Evolutionary conservation across 2,888 invertebrate genomes (phyloP).

Genomic region (Ochropleura leucogaster): DNA sequence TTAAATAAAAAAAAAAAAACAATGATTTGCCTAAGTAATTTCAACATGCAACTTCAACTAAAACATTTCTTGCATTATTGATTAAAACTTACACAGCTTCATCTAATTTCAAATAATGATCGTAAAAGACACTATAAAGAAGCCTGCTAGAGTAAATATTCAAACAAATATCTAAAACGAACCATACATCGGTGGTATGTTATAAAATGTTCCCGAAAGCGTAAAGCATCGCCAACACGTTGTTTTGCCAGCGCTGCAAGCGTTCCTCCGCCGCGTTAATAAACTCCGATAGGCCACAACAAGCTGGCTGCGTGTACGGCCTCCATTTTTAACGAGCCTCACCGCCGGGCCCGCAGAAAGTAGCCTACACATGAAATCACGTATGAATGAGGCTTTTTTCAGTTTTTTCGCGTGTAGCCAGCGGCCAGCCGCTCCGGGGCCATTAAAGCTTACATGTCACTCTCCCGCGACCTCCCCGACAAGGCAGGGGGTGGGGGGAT

Average conservation of each 20-base stretch:
- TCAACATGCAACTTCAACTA: not conserved
- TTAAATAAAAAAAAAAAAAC: too few species aligned
- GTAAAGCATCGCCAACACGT: conserved; percentile 75
- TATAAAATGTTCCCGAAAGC: conserved; percentile 48
- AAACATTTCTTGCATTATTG: not conserved
- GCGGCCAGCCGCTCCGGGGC: conserved; percentile 85
- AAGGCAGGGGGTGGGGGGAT: conserved; percentile 44
- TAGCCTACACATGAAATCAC: conserved; percentile 90
- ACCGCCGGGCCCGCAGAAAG: conserved; percentile 88
- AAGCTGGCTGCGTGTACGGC: conserved; percentile 84
- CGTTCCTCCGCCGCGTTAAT: conserved; percentile 83
- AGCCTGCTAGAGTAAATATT: not conserved
- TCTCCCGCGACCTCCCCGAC: conserved; percentile 76
- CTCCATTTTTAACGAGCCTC: conserved; percentile 90
- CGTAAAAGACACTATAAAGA: not conserved
- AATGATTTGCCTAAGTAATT: too few species aligned
- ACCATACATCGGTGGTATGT: conserved; percentile 21
- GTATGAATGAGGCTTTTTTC: conserved; percentile 90
- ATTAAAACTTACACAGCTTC: not conserved
- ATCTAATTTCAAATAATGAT: not conserved
- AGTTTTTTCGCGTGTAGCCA: conserved; percentile 88
- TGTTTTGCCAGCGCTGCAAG: conserved; percentile 76
- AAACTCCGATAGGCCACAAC: conserved; percentile 88
- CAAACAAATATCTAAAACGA: conserved; percentile 21
- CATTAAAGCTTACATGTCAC: conserved; percentile 91